Base-by-base conservation (phyloP, 2,797 vertebrate genomes). In the Aldrovandia affinis region DNA sequence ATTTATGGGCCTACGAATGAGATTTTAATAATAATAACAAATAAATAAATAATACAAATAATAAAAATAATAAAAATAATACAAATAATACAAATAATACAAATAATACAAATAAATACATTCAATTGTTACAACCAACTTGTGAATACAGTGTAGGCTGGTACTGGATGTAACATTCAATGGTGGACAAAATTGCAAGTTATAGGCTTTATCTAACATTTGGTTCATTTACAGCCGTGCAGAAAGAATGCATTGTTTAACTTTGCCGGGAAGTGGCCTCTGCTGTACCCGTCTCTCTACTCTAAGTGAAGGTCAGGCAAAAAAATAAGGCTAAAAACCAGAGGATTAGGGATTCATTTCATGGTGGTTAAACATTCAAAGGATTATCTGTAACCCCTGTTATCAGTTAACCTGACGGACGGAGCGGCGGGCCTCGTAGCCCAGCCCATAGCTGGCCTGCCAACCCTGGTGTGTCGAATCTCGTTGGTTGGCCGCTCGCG, bases 361-460 rank as follows among this genome's bases (percentile, higher is more conserved):
- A n/a, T 28, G 36, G 30, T 12, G 47, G 78, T 80, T 80, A 80
- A 57, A 57, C 78, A 80, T 80, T 80, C 78, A 55, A 33, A 80
- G 52, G 47, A 39, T 55, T 55, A 80, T 80, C 78, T 20, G 52
- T 20, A 22, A 54, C 14, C 78, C 36, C 6, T 33, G 15, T 80
- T 80, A 80, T 57, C 78, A 55, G 78, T 28, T 57, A 33, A 80
- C 78, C 52, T 22, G 47, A 3, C 68, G n/a, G 36, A 70, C n/a
- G 2, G 18, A 36, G 15, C 68, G 8, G 30, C 1, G 30, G 10
- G 10, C 6, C 39, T 36, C 42, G 25, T 1, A 22, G 22, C 77
- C 47, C 20, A n/a, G 77, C 22, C 61, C 18, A 36, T 12, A 57
- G 4, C 80, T 81, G 80, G 50, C 75, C 30, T 7, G 5, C 22